These are phyloP conservation scores for Malurus melanocephalus DNA, from an alignment of 2,113 vertebrate genomes.

Conservation along the genomic window DNA sequence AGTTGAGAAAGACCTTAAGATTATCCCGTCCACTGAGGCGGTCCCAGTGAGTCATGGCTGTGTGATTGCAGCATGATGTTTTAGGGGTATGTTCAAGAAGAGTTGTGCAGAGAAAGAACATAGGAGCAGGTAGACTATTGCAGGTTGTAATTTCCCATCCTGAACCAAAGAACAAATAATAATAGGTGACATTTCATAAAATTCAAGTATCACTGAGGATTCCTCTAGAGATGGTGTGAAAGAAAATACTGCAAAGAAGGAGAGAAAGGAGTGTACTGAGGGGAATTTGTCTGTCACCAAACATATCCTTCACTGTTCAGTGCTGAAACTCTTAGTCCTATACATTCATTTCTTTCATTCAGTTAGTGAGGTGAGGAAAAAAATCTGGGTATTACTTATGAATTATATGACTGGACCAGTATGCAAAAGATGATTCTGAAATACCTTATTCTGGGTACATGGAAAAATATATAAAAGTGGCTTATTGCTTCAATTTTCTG, in stretches of 20 bases:
- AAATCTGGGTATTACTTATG: neutral
- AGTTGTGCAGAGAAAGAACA: neutral
- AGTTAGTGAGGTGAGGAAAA: neutral
- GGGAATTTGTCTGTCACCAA: neutral
- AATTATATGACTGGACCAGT: neutral
- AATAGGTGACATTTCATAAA: neutral
- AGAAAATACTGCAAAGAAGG: neutral
- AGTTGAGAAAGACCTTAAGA: neutral
- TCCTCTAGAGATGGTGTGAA: neutral
- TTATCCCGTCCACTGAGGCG: neutral
- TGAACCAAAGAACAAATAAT: neutral
- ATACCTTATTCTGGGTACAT: neutral
- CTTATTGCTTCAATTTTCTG: neutral
- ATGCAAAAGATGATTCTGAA: neutral
- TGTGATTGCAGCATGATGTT: neutral
- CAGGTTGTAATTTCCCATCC: neutral
- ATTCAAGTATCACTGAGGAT: neutral
- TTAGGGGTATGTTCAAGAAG: neutral
- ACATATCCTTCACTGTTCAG: neutral
- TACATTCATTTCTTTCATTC: neutral
- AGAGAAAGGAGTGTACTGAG: neutral
- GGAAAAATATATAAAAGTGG: neutral
- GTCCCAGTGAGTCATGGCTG: neutral
- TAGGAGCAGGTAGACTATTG: neutral
- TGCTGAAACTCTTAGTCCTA: neutral